These are phyloP conservation scores for Drosophila vallismaia DNA, from an alignment of 2,888 invertebrate species.

Conservation along the genomic window DNA sequence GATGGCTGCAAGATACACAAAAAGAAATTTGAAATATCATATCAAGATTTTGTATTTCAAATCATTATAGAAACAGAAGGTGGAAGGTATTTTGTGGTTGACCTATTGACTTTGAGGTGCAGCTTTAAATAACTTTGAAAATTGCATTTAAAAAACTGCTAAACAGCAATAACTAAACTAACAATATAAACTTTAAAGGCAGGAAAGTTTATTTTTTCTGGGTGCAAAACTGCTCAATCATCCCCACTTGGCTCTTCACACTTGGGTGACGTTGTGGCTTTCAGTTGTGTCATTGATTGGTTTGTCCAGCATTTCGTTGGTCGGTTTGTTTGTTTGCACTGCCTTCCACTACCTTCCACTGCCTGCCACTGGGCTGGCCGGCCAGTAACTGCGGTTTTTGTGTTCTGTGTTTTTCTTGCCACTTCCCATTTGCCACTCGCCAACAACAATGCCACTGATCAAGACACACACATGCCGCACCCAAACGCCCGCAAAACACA, in stretches of 20 bases:
- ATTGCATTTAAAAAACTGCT: neutral
- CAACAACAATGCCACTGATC: constrained; percentile 24
- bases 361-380: constrained; percentile 3
- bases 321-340: constrained; percentile 63
- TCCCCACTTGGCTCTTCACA: constrained; percentile 46
- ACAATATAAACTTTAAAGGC: neutral
- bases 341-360: constrained; percentile 54
- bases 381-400: constrained; percentile 29
- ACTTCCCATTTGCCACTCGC: constrained; percentile 43
- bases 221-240: constrained; percentile 43
- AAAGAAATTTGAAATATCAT: constrained; percentile 7
- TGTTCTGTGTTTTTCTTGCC: constrained; percentile 37
- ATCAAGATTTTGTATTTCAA: neutral
- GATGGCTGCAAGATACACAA: constrained; percentile 11
- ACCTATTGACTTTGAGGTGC: neutral
- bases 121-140: neutral
- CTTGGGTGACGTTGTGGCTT: constrained; percentile 70
- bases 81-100: no score
- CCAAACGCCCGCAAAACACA: constrained; percentile 18
- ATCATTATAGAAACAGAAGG: no score
- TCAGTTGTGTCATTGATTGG: constrained; percentile 76
- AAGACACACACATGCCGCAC: constrained; percentile 3
- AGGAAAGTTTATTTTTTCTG: neutral
- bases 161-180: neutral
- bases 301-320: constrained; percentile 65